Base-by-base conservation (phyloP, 1,140 invertebrate genomes). In the Drosophila murphyi region DNA sequence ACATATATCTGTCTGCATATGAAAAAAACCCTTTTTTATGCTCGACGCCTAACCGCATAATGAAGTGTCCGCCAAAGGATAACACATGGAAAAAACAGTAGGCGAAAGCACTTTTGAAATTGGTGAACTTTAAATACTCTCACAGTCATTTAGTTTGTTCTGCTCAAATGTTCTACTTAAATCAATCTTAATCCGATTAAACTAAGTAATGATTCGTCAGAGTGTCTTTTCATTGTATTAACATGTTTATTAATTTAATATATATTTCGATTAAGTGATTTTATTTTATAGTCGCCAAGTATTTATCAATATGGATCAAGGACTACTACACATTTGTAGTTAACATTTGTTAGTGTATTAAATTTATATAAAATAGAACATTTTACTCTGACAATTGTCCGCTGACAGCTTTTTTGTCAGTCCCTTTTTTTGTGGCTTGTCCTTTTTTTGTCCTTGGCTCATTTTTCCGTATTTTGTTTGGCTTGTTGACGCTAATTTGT, bases 401-500 rank as follows among this genome's bases (percentile, higher is more conserved):
- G 57, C 12, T 60, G 57, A 60, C 57, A 48, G 57, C 57, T 60
- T 45, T 37, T 43, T 47, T n/a, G 10, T 43, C 28, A 32, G 6
- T 47, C 31, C 31, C 41, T 8, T n/a, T 20, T 37, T 55, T 34
- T 41, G 31, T 45, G 2, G 5, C 57, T 48, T 12, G 57, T 12
- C 32, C 20, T 41, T 35, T 60, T 48, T 59, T 59, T 43, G 20
- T 10, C 12, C 7, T 5, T 37, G 6, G 20, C 5, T 29, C 28
- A 10, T 59, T 32, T 55, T 62, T 61, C 56, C 55, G 63, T 50
- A 56, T 35, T 20, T 52, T 70, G 59, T 63, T 78, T 77, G 69
- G 52, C 70, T 61, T 70, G 63, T 69, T 73, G 52, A 32, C 63
- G 85, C 81, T 89, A 89, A 89, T 89, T 89, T 89, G 86, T 89